These are phyloP conservation scores for Acleris laterana DNA, from an alignment of 2,888 invertebrate species.

Conservation along the genomic window DNA sequence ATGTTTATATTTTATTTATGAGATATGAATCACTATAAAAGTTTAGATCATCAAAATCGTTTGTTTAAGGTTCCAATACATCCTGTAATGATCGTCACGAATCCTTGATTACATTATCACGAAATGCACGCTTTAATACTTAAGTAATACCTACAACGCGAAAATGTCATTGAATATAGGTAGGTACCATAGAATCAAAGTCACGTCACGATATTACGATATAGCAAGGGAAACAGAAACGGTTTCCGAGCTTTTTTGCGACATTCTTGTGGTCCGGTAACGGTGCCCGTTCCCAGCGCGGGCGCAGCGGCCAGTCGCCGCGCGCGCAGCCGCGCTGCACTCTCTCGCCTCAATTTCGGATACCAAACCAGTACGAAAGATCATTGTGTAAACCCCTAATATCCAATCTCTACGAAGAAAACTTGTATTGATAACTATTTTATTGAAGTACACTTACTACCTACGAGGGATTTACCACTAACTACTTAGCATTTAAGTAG, in stretches of 20 bases:
- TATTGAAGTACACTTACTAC: constrained; percentile 5
- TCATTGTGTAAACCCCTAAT: background rate
- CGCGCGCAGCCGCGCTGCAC: constrained; percentile 45
- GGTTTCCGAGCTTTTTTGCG: constrained; percentile 72
- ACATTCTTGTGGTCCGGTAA: constrained; percentile 73
- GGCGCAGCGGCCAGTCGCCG: constrained; percentile 39
- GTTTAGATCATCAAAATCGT: constrained; percentile 1
- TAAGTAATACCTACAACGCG: constrained; percentile 62
- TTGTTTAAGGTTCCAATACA: constrained; percentile 22
- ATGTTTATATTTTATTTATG: background rate
- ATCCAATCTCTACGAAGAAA: background rate
- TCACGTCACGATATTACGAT: constrained; percentile 73
- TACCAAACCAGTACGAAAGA: background rate
- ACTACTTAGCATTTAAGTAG: constrained; percentile 58
- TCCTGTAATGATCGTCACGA: constrained; percentile 45
- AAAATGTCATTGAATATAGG: constrained; percentile 60
- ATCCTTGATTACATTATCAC: constrained; percentile 52
- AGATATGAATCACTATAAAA: background rate
- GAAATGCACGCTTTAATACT: constrained; percentile 61
- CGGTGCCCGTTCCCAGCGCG: constrained; percentile 65
- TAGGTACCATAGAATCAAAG: constrained; percentile 66
- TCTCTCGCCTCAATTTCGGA: constrained; percentile 39
- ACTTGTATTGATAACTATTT: constrained; percentile 15
- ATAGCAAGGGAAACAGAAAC: constrained; percentile 77
- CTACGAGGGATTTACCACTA: constrained; percentile 47